Percentiles rank a stretch among this genome's conserved stretches.
Evolutionary conservation across 2,888 invertebrate species (phyloP).

Genomic region (Helicoverpa assulta): DNA sequence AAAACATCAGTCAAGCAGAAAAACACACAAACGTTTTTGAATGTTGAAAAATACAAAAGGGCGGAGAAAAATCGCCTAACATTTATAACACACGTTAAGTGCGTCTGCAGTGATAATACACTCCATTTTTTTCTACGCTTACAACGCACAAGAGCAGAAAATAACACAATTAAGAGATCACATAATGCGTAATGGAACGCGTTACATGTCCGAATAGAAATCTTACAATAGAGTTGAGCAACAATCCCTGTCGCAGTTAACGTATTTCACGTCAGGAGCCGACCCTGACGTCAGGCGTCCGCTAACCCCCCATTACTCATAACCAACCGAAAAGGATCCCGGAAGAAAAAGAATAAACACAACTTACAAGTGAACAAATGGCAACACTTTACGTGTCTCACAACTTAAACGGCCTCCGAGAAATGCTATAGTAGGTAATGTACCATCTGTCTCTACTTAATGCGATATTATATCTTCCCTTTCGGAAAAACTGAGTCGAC

Average conservation of each 20-base stretch:
- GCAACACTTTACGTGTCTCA: conserved; percentile 85
- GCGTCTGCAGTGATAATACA: neutral
- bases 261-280: conserved; percentile 76
- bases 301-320: conserved; percentile 82
- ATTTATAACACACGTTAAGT: neutral
- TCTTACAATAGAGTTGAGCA: conserved; percentile 71
- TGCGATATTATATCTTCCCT: conserved; percentile 78
- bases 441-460: conserved; percentile 81
- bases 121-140: neutral
- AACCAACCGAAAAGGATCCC: conserved; percentile 77
- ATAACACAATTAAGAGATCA: conserved; percentile 53
- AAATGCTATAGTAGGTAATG: conserved; percentile 84
- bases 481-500: conserved; percentile 68
- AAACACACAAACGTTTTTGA: neutral
- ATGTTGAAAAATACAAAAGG: neutral
- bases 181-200: conserved; percentile 48
- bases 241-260: conserved; percentile 76
- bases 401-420: conserved; percentile 83
- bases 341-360: conserved; percentile 82
- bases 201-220: conserved; percentile 62
- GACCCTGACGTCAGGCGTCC: conserved; percentile 75
- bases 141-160: conserved; percentile 14
- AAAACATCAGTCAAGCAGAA: neutral
- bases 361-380: conserved; percentile 84
- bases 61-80: neutral